These are phyloP conservation scores for Latheticus oryzae DNA, from an alignment of 2,888 invertebrate species.

Conservation along the genomic window DNA sequence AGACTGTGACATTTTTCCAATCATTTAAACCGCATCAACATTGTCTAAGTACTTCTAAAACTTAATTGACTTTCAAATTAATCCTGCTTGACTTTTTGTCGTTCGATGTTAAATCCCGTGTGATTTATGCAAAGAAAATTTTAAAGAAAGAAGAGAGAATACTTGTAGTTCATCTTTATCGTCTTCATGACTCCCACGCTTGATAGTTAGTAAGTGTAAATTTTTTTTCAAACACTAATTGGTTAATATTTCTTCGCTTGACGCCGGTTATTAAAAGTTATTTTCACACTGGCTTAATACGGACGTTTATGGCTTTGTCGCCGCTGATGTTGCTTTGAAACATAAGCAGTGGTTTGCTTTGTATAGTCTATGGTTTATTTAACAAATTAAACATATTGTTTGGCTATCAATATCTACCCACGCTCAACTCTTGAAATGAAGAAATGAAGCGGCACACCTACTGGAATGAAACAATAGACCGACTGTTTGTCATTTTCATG, in stretches of 20 bases:
- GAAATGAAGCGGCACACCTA: conserved; percentile 43
- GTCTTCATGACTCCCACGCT: conserved; percentile 24
- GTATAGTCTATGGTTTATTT: conserved; percentile 36
- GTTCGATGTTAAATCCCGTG: conserved; percentile 16
- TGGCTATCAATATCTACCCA: conserved; percentile 43
- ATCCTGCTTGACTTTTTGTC: conserved; percentile 28
- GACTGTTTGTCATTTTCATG: conserved; percentile 42
- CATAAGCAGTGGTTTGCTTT: conserved; percentile 40
- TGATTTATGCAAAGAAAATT: conserved; percentile 34
- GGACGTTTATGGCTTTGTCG: conserved; percentile 40
- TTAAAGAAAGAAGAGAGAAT: conserved; percentile 3
- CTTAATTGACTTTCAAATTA: conserved; percentile 37
- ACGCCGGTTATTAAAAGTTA: conserved; percentile 35
- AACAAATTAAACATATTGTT: conserved; percentile 45
- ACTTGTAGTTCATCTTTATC: no score
- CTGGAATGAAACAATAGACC: conserved; percentile 43
- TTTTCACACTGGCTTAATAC: conserved; percentile 45
- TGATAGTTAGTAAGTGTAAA: conserved; percentile 24
- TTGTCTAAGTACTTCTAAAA: conserved; percentile 22
- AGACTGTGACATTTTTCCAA: conserved; percentile 19
- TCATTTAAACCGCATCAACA: conserved; percentile 2
- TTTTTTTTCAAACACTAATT: conserved; percentile 30
- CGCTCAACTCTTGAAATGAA: conserved; percentile 39
- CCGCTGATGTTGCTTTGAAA: conserved; percentile 28
- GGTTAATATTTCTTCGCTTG: conserved; percentile 33